Evolutionary conservation across 2,113 vertebrate species (phyloP), one percentile per base, ranked within the genome.

Genomic region (Spea bombifrons): DNA sequence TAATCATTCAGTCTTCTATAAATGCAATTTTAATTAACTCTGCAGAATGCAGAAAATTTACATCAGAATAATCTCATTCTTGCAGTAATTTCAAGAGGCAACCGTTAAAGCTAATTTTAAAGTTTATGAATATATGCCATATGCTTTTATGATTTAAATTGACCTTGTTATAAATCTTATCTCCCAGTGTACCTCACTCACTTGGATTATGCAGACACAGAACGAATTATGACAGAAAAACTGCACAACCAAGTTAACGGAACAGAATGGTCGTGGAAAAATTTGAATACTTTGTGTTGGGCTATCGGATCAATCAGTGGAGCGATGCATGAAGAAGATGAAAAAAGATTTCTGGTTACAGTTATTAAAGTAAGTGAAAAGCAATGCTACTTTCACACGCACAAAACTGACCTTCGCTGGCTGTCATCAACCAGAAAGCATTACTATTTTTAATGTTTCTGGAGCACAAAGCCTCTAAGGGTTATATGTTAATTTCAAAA

Each of bases 231-330:
- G 96, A 99, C 96, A 9, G 97, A 99, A 82, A 99, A 99, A 83
- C 96, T 99, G 83, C 97, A 99, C 86, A 98, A 99, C 91, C 97
- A 99, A 90, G 97, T 99, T 82, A 99, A 99, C 12, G 97, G 97
- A 13, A 96, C 95, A 0, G 97, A 99, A 50, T 99, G 97, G 97
- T 99, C 97, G 0, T 99, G 97, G 97, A 99, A 99, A 86, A 99
- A 99, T 88, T 91, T 99, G 80, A 99, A 99, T 88, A 99, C 97
- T 0, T 80, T 99, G 55, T 99, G 97, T 88, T 99, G 97, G 97
- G 97, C 97, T 75, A 99, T 99, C 47, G 97, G 97, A 5, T 99
- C 97, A 64, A 99, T 99, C 88, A 99, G 97, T 16, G 97, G 97
- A 0, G 97, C 97, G 5, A 99, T 99, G 97, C 96, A 99, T 15